Base-by-base conservation (phyloP, 2,797 vertebrate genomes). In the Poecilia velifera region DNA sequence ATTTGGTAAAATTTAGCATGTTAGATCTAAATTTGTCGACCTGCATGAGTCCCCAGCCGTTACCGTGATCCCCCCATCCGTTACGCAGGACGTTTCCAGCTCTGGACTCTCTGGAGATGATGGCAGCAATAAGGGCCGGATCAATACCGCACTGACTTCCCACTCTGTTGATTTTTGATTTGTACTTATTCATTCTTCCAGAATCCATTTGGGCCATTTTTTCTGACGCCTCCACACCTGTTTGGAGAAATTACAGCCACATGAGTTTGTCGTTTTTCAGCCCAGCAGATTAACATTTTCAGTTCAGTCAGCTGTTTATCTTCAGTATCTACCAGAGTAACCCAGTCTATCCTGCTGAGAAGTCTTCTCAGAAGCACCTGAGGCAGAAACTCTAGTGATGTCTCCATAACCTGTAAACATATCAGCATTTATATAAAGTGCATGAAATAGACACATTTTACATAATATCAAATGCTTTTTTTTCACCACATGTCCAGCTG, bases 41-140 rank as follows among this genome's bases (percentile, higher is more conserved):
- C 92, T 93, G 92, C 92, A 92, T 93, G 74, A 91, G 79, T 36
- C 88, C 92, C 68, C 73, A 92, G 79, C 28, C 86, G 0, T 82
- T 88, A 2, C 10, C 25, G 0, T 36, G 0, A 46, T 91, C 88
- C 41, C 92, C 90, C 85, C 88, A 81, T 71, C 92, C 91, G 0
- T 46, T 0, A 0, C 6, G 0, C 2, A 93, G 59, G 0, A 0
- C 0, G 1, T 86, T 89, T 79, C 93, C 92, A 47, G 90, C 93
- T n/a, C 93, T 87, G 81, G 89, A 89, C 73, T 90, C 88, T 87
- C 92, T 91, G 79, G 93, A 94, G 64, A 92, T 93, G 88, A 94
- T 92, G 64, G n/a, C 92, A 74, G 92, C 92, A 12, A 93, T 93
- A 25, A 94, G 72, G 59, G 88, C 86, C 0, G 92, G 81, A 28